Evolutionary conservation across 1,140 invertebrate genomes (phyloP).

Genomic region (Antheraea mylitta): DNA sequence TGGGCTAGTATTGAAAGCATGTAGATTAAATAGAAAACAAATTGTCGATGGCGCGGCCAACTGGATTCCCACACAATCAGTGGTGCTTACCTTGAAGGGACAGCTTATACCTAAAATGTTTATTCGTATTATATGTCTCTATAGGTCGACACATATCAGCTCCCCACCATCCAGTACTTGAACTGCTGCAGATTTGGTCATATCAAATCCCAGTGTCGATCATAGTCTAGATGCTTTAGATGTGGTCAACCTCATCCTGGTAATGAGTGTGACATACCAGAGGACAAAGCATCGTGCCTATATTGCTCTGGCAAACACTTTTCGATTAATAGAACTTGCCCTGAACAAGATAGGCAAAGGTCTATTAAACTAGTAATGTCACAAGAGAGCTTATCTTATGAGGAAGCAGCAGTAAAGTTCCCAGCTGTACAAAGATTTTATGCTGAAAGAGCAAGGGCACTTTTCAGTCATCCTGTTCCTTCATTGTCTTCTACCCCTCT

Average conservation of each 20-base stretch:
- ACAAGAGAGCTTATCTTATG: neutral
- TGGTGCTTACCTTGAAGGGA: slow-evolving; percentile 15
- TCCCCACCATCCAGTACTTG: slow-evolving; percentile 19
- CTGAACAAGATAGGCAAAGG: neutral
- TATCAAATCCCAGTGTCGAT: slow-evolving; percentile 17
- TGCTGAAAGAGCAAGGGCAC: neutral
- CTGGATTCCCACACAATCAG: slow-evolving; percentile 18
- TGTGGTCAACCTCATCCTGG: slow-evolving; percentile 18
- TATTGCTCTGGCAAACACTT: neutral
- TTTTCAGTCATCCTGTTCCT: neutral
- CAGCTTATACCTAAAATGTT: slow-evolving; percentile 15
- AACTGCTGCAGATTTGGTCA: slow-evolving; percentile 26
- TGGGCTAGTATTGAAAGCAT: slow-evolving; percentile 14
- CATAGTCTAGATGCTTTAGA: slow-evolving; percentile 22
- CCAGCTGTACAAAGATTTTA: neutral
- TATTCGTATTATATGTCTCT: slow-evolving; percentile 16
- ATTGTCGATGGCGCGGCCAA: slow-evolving; percentile 1
- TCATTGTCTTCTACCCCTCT: neutral
- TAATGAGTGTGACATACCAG: neutral
- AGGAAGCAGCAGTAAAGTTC: neutral
- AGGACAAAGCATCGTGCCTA: neutral
- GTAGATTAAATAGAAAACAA: slow-evolving; percentile 12
- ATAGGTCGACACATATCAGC: slow-evolving; percentile 12
- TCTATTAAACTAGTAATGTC: slow-evolving; percentile 4
- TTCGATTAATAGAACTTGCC: neutral